Evolutionary conservation across 2,113 vertebrate species (phyloP).

Genomic region (Rattus rattus): DNA sequence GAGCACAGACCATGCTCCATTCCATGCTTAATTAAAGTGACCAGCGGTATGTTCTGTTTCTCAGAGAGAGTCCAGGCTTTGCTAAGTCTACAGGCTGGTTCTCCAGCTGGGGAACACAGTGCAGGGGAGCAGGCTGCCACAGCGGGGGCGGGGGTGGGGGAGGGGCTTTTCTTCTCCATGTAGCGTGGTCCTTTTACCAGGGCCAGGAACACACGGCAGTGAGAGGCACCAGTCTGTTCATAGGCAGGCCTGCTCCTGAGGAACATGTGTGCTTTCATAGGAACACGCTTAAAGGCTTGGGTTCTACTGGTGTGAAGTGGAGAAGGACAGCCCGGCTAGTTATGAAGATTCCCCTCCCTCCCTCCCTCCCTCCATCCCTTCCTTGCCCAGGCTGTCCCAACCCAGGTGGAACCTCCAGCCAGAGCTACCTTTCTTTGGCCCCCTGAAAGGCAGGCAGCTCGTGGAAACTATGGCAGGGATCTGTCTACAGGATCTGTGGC

Average conservation of each 20-base stretch:
- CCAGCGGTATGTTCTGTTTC: background rate
- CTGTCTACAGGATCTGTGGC: fast-evolving
- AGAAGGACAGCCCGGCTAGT: background rate
- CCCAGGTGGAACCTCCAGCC: background rate
- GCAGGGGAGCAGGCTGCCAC: too few species aligned
- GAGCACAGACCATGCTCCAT: background rate
- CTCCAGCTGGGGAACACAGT: background rate
- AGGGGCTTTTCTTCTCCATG: fast-evolving
- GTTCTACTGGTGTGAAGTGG: background rate
- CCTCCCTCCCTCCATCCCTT: background rate
- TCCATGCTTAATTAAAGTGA: background rate
- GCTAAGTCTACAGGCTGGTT: fast-evolving
- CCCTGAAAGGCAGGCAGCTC: background rate
- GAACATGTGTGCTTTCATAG: background rate
- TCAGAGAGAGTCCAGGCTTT: fast-evolving
- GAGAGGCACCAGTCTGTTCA: background rate
- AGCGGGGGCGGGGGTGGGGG: background rate
- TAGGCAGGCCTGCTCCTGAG: too few species aligned
- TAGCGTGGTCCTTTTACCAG: background rate
- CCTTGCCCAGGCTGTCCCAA: background rate
- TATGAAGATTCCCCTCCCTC: background rate
- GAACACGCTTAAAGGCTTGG: background rate
- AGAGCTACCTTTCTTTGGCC: background rate
- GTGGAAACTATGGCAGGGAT: fast-evolving
- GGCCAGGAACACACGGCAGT: fast-evolving